Evolutionary conservation across 2,888 invertebrate genomes (phyloP).

Genomic region (Ennomos erosarius): DNA sequence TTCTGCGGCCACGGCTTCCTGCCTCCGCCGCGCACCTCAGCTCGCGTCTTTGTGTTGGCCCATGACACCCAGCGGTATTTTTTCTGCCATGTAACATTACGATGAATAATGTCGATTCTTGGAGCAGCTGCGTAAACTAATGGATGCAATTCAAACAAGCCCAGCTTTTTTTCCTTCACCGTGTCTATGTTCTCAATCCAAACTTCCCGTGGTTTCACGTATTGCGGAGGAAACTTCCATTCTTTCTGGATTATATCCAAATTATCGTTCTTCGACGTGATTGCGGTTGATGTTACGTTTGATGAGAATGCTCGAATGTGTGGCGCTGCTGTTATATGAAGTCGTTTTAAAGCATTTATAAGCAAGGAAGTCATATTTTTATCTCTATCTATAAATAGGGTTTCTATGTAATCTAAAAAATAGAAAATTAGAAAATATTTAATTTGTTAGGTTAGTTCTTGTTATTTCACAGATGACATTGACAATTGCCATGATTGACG

Average conservation of each 20-base stretch:
- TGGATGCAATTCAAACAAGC: conserved; percentile 95
- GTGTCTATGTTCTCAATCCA: conserved; percentile 95
- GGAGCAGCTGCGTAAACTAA: conserved; percentile 93
- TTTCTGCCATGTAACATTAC: conserved; percentile 94
- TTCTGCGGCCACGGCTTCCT: conserved; percentile 99
- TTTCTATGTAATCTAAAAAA: too few species aligned
- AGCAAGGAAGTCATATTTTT: conserved; percentile 63
- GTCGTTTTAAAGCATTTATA: conserved; percentile 69
- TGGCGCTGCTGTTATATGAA: conserved; percentile 60
- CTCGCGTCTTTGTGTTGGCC: conserved; percentile 90
- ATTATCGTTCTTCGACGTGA: conserved; percentile 45
- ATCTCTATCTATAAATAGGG: too few species aligned
- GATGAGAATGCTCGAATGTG: conserved; percentile 63
- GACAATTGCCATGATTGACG: too few species aligned
- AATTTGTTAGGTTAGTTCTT: too few species aligned
- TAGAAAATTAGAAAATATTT: too few species aligned
- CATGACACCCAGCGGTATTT: conserved; percentile 93
- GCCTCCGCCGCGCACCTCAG: conserved; percentile 95
- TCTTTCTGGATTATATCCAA: conserved; percentile 70
- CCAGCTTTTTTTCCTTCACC: conserved; percentile 91
- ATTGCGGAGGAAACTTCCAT: conserved; percentile 81
- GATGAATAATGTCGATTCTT: conserved; percentile 93
- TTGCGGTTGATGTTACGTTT: conserved; percentile 42
- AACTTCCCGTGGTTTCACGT: conserved; percentile 89
- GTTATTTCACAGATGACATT: too few species aligned